Evolutionary conservation across 2,113 vertebrate genomes (phyloP), one percentile per base, ranked within the genome.

Genomic region (Otolemur garnettii): DNA sequence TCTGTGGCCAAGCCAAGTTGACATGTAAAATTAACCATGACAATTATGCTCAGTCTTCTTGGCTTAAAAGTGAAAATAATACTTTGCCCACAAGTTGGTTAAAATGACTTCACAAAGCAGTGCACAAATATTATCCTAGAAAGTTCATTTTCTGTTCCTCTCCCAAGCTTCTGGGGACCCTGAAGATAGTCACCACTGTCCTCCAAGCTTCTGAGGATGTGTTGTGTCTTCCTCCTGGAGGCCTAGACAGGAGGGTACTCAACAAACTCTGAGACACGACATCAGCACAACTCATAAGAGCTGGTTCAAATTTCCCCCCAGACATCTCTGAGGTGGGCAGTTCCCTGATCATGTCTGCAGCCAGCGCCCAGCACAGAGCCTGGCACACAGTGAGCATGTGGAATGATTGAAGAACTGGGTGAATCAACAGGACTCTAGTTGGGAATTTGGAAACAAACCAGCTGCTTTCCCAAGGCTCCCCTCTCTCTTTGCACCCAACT

Each of bases 291-390:
- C 24, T 71, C n/a, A 4, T 19, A 35, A 2, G 21, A 13, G 71
- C 60, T 2, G 15, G 9, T 26, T 2, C 11, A 6, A 15, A 18
- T 1, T 14, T 28, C 26, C 35, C n/a, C 1, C 62, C 74, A 5
- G 68, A 33, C 14, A 7, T 28, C 22, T 22, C 18, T 5, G 30
- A 18, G 53, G 64, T 71, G 9, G 28, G 10, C 0, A 50, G 1
- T 68, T 35, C 57, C 28, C 55, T 60, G 55, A 21, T 59, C 28
- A 17, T 45, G 7, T 83, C 60, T 83, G 42, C 33, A 74, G 30
- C 42, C 24, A 6, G 50, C 19, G 13, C 19, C 45, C 33, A 4
- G 42, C 19, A 17, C 59, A 17, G 11, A 42, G 26, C 33, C 26
- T 19, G n/a, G 53, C 13, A 38, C 18, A 24, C 8, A 26, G 35